phyloP scores from a whole-genome alignment of 2,113 vertebrate species.

The Cercopithecus mona region DNA sequence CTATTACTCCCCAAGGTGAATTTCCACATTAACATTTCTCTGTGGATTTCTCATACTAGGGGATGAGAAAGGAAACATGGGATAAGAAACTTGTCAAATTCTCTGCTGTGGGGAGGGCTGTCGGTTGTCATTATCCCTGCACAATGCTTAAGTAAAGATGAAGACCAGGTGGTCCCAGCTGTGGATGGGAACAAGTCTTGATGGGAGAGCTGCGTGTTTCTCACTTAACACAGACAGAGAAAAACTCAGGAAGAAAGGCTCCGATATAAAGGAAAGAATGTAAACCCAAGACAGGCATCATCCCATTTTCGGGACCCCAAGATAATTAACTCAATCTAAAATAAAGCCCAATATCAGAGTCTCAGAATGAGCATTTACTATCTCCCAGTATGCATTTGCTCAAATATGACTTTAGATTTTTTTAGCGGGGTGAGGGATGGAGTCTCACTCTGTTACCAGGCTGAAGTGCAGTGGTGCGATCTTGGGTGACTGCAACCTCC shows the following conservation, averaged over 20 bases:
- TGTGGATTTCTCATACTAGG: not conserved
- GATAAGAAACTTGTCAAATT: not conserved
- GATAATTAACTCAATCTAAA: not conserved
- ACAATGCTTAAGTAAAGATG: too few relatives aligned
- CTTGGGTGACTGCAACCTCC: too few relatives aligned
- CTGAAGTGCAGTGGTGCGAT: too few relatives aligned
- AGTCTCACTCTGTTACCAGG: too few relatives aligned
- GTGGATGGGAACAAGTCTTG: not conserved
- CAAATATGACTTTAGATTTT: not conserved
- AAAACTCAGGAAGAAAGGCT: not conserved
- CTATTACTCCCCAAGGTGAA: not conserved
- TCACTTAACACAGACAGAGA: not conserved
- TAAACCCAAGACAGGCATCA: not conserved
- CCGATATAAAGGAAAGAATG: not conserved
- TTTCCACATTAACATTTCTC: not conserved
- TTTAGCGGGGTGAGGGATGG: too few relatives aligned
- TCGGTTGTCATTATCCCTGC: not conserved
- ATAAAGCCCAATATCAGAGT: not conserved
- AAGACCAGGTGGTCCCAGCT: not conserved
- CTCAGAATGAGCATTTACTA: not conserved
- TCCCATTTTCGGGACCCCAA: not conserved
- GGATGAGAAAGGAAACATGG: too few relatives aligned
- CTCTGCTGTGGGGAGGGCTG: not conserved
- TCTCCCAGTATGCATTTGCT: not conserved
- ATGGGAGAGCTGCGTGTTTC: not conserved